Base-by-base conservation (phyloP, 2,888 invertebrate genomes). In the Andrena minutula region DNA sequence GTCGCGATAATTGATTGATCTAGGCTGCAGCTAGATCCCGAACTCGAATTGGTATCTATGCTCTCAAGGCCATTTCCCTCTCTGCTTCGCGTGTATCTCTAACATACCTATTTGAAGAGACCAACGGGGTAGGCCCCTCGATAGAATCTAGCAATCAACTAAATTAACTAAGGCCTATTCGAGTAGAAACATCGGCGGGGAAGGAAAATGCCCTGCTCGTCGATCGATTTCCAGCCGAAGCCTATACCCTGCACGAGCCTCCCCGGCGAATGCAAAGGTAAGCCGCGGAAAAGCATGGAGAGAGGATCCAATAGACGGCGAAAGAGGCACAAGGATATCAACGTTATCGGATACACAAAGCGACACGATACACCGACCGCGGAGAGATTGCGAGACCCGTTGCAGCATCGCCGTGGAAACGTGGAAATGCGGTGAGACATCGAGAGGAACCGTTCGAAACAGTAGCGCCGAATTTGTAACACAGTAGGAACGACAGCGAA, bases 241-340 rank as follows among this genome's bases (percentile, higher is more conserved):
- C 12, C 28, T 28, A 26, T 60, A 60, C 60, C n/a, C 26, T 1
- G 61, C 61, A 20, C 0, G 61, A 35, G 32, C 10, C 32, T 32
- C 28, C 32, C 32, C 20, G 20, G 20, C 32, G 10, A 35, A 20
- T 20, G 32, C n/a, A 28, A 53, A 12, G 23, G 26, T 41, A 56
- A 30, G 16, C 60, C 23, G 41, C 12, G 63, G 47, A 26, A 28
- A 65, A 28, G 7, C 12, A 20, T 5, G 32, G 32, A 63, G 49
- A 63, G 35, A 53, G 61, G 30, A 63, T 23, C 16, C 28, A 63
- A 56, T 30, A 30, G 28, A 58, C 10, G 12, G 35, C 47, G 28
- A 51, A 74, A 58, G 35, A 74, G 32, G 65, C 58, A 30, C 58
- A 58, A 74, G 74, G 58, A 65, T 58, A 30, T 58, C 65, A 26